A percentile compares a stretch with the other conserved stretches of the same genome.
Conservation (phyloP, 64 coral and sea anemone genomes). For the Montipora capricornis region DNA sequence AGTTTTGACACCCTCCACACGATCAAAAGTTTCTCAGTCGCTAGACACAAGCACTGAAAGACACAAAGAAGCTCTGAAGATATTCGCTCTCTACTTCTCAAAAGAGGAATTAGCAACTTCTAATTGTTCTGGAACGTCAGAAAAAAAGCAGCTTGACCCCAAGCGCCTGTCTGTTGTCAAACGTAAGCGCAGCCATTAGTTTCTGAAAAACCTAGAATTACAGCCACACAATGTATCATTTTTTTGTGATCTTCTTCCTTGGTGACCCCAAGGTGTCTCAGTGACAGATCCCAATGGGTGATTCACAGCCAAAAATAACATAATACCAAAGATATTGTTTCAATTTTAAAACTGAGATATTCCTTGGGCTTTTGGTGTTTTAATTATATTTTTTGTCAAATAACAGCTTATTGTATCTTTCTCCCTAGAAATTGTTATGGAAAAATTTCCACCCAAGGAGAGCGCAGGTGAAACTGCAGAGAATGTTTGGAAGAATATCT, state of each 20-base stretch:
- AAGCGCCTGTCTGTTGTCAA: not conserved
- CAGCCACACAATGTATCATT: not conserved
- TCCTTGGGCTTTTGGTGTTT: not conserved
- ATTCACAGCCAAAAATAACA: not conserved
- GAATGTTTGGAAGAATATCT: not conserved
- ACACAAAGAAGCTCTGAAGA: not conserved
- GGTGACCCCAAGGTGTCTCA: not conserved
- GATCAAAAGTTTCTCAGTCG: not conserved
- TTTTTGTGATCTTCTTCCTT: not conserved
- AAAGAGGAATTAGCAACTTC: not conserved
- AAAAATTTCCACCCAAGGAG: not conserved
- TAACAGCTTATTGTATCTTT: not conserved
- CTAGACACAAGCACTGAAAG: not conserved
- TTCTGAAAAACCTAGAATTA: not conserved
- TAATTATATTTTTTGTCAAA: not conserved
- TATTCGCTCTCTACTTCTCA: not conserved
- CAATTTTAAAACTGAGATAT: not conserved
- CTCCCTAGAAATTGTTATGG: not conserved
- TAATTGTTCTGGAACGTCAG: not conserved
- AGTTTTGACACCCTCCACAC: not conserved
- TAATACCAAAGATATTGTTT: not conserved
- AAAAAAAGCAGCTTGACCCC: not conserved
- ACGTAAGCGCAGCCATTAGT: not conserved
- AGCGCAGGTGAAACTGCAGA: not conserved
- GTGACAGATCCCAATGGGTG: not conserved